Percentiles rank a stretch among this genome's conserved stretches.
These are phyloP conservation scores for Cantharis rufa DNA, from an alignment of 2,888 invertebrate genomes.

Conservation along the genomic window DNA sequence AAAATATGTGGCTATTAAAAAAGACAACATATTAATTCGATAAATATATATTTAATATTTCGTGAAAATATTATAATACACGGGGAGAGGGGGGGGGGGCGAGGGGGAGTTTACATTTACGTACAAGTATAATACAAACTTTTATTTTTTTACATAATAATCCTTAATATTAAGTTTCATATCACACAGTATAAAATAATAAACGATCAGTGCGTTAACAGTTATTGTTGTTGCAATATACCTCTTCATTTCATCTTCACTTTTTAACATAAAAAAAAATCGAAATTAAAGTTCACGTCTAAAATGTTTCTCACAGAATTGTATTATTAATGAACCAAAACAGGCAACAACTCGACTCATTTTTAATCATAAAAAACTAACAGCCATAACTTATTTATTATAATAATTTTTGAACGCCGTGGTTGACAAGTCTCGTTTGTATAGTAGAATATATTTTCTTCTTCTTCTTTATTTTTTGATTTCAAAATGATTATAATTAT, in stretches of 20 bases:
- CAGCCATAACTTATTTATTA: conserved; percentile 46
- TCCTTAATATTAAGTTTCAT: conserved; percentile 25
- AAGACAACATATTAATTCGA: conserved; percentile 55
- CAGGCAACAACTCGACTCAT: conserved; percentile 46
- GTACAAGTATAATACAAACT: conserved; percentile 34
- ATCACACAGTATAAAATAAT: conserved; percentile 31
- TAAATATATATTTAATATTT: conserved; percentile 52
- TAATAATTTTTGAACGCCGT: conserved; percentile 43
- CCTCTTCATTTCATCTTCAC: background rate
- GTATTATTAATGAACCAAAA: conserved; percentile 45
- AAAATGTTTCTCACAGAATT: conserved; percentile 39
- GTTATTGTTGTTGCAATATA: background rate
- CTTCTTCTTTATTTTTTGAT: conserved; percentile 17
- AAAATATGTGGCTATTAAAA: conserved; percentile 55
- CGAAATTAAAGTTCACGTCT: background rate
- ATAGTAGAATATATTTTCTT: conserved; percentile 11
- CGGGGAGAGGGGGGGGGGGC: background rate
- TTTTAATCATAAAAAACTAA: conserved; percentile 48
- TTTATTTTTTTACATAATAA: conserved; percentile 22
- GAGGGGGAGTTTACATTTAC: conserved; percentile 32
- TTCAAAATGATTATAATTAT: conserved; percentile 21
- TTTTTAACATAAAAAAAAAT: background rate
- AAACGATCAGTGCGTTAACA: conserved; percentile 21
- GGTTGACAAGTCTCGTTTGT: conserved; percentile 39
- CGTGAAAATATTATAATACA: conserved; percentile 35